Evolutionary conservation across 2,888 invertebrate genomes (phyloP), one percentile per base, ranked within the genome.

Genomic region (Oxyteleia sp.): DNA sequence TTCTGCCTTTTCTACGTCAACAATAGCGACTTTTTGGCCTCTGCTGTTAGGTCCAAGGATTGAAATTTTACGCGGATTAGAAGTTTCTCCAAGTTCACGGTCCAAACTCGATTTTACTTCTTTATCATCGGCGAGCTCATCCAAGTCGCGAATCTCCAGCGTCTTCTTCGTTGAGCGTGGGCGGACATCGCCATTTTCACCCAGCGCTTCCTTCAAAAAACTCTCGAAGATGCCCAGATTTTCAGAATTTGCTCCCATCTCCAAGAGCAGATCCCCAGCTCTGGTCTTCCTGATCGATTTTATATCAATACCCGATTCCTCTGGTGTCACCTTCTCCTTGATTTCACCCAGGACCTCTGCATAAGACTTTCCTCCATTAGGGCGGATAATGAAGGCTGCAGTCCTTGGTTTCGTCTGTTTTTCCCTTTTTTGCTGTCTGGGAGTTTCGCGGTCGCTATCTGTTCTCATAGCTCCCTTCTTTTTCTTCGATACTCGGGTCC

Each of bases 251-350:
- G 35, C 35, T 7, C 53, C 78, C 16, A 83, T 35, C 15, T 74
- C 69, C 43, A 83, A 38, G 0, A 74, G 49, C 3, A 78, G 41
- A 7, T 45, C 74, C 0, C 78, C 82, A n/a, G 63, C 47, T 11
- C 64, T n/a, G 10, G 74, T 83, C 32, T 74, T 49, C 8, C 75
- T 41, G 10, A 83, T 57, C 5, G 69, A 29, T 35, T 7, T 61
- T 8, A 79, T 64, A 11, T 11, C 38, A 20, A 43, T 26, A 1
- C 45, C 20, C 1, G 23, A 32, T 4, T 79, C 53, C 35, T 63
- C 63, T 1, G 74, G 59, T 10, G 79, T 64, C 1, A 75, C 49
- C 35, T 59, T 49, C 0, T 38, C n/a, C 26, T 45, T 63, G 26
- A 80, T 75, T 7, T 59, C 32, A 15, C 18, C 49, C 3, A 81